Percentiles rank a stretch among this genome's conserved stretches.
These are phyloP conservation scores for Osmerus mordax DNA, from an alignment of 2,113 vertebrate genomes.

Conservation along the genomic window DNA sequence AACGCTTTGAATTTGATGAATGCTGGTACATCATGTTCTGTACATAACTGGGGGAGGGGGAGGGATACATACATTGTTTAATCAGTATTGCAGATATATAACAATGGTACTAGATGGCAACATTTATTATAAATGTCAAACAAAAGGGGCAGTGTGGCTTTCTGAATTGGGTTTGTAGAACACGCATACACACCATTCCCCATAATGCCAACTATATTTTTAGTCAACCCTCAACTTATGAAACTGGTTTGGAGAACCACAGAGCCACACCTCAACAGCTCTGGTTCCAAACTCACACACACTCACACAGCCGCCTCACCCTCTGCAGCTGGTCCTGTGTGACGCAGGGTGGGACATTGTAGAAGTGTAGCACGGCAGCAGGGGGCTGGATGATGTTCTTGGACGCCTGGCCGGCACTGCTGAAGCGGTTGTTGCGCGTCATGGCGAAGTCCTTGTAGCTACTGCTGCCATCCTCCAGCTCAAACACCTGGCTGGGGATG, in stretches of 20 bases:
- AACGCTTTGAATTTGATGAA: slow-evolving; percentile 97
- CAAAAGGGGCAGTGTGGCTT: too few relatives aligned
- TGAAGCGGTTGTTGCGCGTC: slow-evolving; percentile 97
- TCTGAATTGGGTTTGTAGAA: too few relatives aligned
- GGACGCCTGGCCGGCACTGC: slow-evolving; percentile 91
- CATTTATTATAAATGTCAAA: too few relatives aligned
- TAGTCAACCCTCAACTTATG: too few relatives aligned
- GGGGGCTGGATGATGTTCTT: slow-evolving; percentile 98
- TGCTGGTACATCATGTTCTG: slow-evolving; percentile 86
- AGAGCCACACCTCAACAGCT: slow-evolving; percentile 37
- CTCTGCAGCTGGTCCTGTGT: slow-evolving; percentile 88
- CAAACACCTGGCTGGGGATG: slow-evolving; percentile 96
- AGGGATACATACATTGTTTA: neutral
- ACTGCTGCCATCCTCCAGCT: slow-evolving; percentile 89
- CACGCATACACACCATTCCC: too few relatives aligned
- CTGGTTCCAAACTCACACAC: too few relatives aligned
- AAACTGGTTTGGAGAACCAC: too few relatives aligned
- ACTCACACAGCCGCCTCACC: slow-evolving; percentile 61
- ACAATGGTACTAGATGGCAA: too few relatives aligned
- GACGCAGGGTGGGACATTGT: slow-evolving; percentile 88
- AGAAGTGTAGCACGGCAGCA: slow-evolving; percentile 93
- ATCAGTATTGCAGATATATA: too few relatives aligned
- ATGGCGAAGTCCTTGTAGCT: slow-evolving; percentile 97
- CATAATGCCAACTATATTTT: too few relatives aligned
- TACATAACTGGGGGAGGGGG: slow-evolving; percentile 80